Conservation (phyloP, 2,888 invertebrate genomes). For the Hipparchia sbordonii region DNA sequence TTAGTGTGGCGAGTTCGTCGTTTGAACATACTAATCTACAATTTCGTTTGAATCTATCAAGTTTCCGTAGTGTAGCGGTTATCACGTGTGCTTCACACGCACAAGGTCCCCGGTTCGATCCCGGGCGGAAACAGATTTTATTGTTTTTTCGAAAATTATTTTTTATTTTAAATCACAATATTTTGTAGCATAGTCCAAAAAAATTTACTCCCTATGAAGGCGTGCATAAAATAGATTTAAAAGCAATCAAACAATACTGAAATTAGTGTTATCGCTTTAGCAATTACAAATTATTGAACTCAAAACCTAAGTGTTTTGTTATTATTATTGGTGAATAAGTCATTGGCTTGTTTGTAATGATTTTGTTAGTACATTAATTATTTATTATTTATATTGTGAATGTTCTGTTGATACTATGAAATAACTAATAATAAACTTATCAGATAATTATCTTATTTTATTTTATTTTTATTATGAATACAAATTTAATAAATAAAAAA, state of each 20-base stretch:
- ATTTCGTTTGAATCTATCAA: not conserved
- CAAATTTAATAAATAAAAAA: not conserved
- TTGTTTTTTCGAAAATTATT: conserved; percentile 21
- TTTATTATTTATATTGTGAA: too few relatives aligned
- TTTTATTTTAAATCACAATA: not conserved
- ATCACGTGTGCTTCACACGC: conserved; percentile 92
- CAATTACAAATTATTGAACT: too few relatives aligned
- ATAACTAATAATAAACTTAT: too few relatives aligned
- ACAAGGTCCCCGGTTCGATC: conserved; percentile 88
- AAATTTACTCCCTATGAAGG: not conserved
- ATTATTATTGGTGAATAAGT: too few relatives aligned
- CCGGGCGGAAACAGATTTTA: conserved; percentile 84
- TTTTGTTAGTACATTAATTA: too few relatives aligned
- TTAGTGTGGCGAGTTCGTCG: not conserved
- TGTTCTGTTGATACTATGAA: too few relatives aligned
- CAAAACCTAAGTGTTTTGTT: too few relatives aligned
- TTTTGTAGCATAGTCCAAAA: not conserved
- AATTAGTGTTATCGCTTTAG: not conserved
- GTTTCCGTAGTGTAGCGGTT: conserved; percentile 90
- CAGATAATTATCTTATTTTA: not conserved
- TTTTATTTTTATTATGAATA: not conserved
- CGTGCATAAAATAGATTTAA: not conserved
- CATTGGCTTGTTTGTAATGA: too few relatives aligned
- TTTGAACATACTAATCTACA: not conserved
- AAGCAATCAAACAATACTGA: not conserved